Evolutionary conservation across 2,113 vertebrate genomes (phyloP), one percentile per base, ranked within the genome.

Genomic region (Rhabdomys dilectus): DNA sequence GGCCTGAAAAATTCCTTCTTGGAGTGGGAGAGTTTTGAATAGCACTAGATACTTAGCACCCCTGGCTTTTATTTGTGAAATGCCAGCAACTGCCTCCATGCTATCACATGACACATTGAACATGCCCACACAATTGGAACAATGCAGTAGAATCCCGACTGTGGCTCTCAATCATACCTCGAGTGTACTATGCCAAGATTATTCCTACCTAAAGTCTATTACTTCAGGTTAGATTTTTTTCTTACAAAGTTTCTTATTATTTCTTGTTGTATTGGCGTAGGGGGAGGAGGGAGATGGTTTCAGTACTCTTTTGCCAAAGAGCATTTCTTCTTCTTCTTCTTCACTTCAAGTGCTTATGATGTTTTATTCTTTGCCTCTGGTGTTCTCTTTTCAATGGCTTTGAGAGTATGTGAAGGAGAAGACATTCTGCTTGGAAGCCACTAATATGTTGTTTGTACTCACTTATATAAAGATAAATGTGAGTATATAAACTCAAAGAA

Each of bases 391-490:
- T 26, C 89, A 24, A 11, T 34, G 53, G 76, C 42, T 87, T 96
- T 24, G 78, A 39, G 10, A 77, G 17, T 75, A 26, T 91, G 95
- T 45, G 39, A 85, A 94, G 70, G 70, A 93, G 15, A 88, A 84
- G 53, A 39, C 76, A 92, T 72, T 91, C 53, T 89, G 12, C 34
- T 89, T 42, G 53, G 5, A 39, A 87, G 34, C n/a, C 42, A 91
- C 42, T 91, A 29, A 58, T 88, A 17, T 39, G 24, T 29, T 45
- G n/a, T 84, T 84, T 94, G 31, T 34, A 78, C 76, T 96, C 72
- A 81, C 78, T 78, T 96, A 91, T n/a, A 53, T 85, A 58, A 89
- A 82, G 5, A 92, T 93, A 92, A 72, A 92, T 48, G 64, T 72
- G 48, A 89, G 42, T 58, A 6, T 89, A 21, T 39, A 89, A 62